Percentiles rank a stretch among this genome's conserved stretches.
These are phyloP conservation scores for Caenorhabditis sulstoni DNA, from an alignment of 2,888 invertebrate species.

Conservation along the genomic window DNA sequence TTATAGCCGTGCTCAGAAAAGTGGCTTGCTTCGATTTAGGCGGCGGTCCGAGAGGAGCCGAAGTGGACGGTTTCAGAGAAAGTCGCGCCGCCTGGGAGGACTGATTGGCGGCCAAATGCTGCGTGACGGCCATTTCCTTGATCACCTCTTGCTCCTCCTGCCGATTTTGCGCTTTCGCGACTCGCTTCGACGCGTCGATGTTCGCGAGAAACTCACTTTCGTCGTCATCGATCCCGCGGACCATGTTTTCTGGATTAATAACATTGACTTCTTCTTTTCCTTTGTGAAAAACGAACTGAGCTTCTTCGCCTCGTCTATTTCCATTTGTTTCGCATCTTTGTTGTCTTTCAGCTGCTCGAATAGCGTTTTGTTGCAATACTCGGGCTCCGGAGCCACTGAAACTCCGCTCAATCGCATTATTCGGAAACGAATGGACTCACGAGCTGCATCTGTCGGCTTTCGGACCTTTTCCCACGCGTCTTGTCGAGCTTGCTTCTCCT, in stretches of 20 bases:
- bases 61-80: slow-evolving; percentile 49
- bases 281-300: slow-evolving; percentile 86
- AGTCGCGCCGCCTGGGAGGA: slow-evolving; percentile 4
- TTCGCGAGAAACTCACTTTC: slow-evolving; percentile 94
- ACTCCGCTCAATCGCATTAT: slow-evolving; percentile 52
- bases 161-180: slow-evolving; percentile 65
- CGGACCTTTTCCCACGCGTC: slow-evolving; percentile 98
- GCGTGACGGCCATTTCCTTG: slow-evolving; percentile 64
- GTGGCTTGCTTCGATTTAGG: slow-evolving; percentile 68
- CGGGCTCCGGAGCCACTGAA: slow-evolving; percentile 91
- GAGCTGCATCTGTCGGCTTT: slow-evolving; percentile 90
- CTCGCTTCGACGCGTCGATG: slow-evolving; percentile 84
- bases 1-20: slow-evolving; percentile 53
- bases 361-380: slow-evolving; percentile 89
- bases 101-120: slow-evolving; percentile 40
- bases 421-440: slow-evolving; percentile 83
- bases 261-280: background rate
- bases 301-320: slow-evolving; percentile 95
- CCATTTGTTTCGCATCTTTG: slow-evolving; percentile 91
- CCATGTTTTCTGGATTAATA: slow-evolving; percentile 83
- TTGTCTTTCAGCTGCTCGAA: slow-evolving; percentile 94
- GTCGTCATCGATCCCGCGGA: slow-evolving; percentile 93
- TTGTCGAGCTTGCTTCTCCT: slow-evolving; percentile 88
- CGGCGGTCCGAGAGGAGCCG: slow-evolving; percentile 14
- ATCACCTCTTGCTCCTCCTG: slow-evolving; percentile 72